Conservation (phyloP, 1,140 invertebrate genomes). For the Drepana arcuata region DNA sequence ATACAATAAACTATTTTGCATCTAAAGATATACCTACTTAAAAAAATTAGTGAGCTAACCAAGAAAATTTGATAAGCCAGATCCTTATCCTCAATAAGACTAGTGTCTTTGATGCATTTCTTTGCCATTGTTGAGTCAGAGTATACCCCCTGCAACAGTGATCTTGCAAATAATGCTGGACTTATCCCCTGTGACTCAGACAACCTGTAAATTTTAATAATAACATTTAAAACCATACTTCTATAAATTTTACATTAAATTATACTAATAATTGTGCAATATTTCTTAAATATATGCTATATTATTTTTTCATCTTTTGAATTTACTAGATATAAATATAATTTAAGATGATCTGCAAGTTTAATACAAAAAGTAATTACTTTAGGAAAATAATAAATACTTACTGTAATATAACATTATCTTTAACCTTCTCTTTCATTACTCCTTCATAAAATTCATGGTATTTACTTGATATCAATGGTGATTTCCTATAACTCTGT, state of each 20-base stretch:
- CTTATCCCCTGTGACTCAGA: constrained; percentile 56
- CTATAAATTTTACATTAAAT: too few species aligned
- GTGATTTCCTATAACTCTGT: constrained; percentile 55
- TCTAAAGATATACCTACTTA: too few species aligned
- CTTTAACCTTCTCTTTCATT: constrained; percentile 43
- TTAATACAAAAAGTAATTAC: too few species aligned
- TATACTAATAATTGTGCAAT: too few species aligned
- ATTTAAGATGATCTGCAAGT: too few species aligned
- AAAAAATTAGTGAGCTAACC: constrained; percentile 73
- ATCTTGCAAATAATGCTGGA: constrained; percentile 58
- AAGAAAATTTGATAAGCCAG: constrained; percentile 84
- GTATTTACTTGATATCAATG: constrained; percentile 56
- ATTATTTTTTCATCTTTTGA: too few species aligned
- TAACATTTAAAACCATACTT: too few species aligned
- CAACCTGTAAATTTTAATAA: constrained; percentile 48
- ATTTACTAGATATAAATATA: too few species aligned
- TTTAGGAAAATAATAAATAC: constrained; percentile 10
- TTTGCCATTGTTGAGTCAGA: constrained; percentile 52
- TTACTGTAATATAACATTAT: constrained; percentile 49
- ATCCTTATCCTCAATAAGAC: constrained; percentile 78
- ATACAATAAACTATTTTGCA: too few species aligned
- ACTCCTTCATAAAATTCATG: constrained; percentile 54
- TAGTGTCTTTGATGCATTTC: constrained; percentile 79
- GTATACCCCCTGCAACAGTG: constrained; percentile 51
- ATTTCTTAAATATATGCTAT: too few species aligned